These are phyloP conservation scores for Mus pahari DNA, from an alignment of 2,113 vertebrate genomes.

Conservation along the genomic window DNA sequence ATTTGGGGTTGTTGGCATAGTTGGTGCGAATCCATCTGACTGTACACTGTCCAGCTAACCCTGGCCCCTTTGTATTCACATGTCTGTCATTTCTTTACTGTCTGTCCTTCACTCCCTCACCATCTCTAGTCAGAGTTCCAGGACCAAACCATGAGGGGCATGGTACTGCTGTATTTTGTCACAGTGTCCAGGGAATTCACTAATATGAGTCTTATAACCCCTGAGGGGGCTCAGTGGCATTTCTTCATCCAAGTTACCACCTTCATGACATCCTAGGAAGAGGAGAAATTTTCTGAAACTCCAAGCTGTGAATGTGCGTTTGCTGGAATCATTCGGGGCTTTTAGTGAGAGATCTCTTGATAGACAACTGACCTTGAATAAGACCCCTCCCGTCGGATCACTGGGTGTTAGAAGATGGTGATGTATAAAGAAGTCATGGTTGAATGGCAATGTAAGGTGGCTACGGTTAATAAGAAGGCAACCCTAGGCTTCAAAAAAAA, in stretches of 20 bases:
- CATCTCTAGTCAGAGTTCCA: neutral
- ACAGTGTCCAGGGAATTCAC: too few relatives aligned
- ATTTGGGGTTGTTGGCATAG: neutral
- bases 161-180: neutral
- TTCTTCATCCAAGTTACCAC: neutral
- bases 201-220: neutral
- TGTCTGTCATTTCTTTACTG: neutral
- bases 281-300: neutral
- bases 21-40: neutral
- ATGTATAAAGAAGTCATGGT: neutral
- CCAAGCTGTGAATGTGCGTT: accelerated
- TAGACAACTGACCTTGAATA: neutral
- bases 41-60: neutral
- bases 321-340: too few relatives aligned
- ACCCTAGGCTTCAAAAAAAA: neutral
- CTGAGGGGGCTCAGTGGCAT: neutral
- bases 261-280: neutral
- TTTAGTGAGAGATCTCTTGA: too few relatives aligned
- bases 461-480: too few relatives aligned
- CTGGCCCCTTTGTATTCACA: neutral
- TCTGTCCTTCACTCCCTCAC: neutral
- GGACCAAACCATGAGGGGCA: neutral
- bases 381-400: neutral
- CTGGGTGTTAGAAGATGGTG: neutral
- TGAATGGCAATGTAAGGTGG: neutral